phyloP scores from a whole-genome alignment of 2,888 invertebrate genomes.

The Drosophila eohydei region DNA sequence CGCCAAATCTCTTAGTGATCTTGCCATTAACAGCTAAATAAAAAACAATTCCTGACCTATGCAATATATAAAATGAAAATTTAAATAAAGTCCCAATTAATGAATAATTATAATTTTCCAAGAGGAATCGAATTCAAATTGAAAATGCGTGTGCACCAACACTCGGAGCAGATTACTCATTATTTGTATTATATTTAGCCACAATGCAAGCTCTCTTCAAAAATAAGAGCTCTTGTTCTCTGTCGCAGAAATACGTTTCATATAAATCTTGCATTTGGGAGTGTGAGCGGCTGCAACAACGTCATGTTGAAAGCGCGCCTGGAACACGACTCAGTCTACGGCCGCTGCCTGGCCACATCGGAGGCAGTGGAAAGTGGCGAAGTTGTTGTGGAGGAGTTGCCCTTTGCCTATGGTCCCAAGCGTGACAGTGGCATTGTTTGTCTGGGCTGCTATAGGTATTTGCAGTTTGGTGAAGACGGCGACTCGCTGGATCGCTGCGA shows the following conservation, averaged over 20 bases:
- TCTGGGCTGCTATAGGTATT: constrained; percentile 90
- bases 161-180: background rate
- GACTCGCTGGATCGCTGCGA: constrained; percentile 87
- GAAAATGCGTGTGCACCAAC: background rate
- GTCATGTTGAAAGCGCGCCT: constrained; percentile 82
- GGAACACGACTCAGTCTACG: constrained; percentile 87
- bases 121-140: background rate
- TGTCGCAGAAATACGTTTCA: constrained; percentile 31
- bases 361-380: constrained; percentile 90
- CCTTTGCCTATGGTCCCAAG: constrained; percentile 92
- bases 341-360: constrained; percentile 89
- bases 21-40: background rate
- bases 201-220: constrained; percentile 15
- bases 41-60: background rate
- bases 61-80: background rate
- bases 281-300: constrained; percentile 22
- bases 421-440: constrained; percentile 90
- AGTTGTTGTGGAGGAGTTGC: constrained; percentile 89
- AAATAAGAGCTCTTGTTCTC: constrained; percentile 12
- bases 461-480: constrained; percentile 82
- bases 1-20: background rate
- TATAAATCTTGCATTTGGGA: constrained; percentile 27
- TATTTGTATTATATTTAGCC: constrained; percentile 36
- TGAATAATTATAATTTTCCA: background rate
- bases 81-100: too few relatives aligned